Evolutionary conservation across 2,888 invertebrate species (phyloP).

Genomic region (Chloroclystis v-ata): DNA sequence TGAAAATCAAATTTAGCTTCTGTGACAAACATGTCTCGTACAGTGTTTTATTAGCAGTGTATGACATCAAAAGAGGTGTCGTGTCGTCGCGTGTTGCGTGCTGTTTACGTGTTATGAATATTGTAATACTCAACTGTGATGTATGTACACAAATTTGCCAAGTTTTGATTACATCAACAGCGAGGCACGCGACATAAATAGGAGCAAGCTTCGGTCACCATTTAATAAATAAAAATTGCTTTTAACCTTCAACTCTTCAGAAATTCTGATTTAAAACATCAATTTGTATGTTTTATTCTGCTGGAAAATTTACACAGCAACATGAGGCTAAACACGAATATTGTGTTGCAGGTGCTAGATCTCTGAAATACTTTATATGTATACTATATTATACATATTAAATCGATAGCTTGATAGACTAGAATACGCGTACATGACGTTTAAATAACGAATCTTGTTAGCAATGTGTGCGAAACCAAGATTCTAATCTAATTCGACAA

Average conservation of each 20-base stretch:
- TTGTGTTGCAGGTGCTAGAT: no score
- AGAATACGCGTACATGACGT: constrained; percentile 12
- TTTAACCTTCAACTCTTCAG: no score
- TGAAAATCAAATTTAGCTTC: constrained; percentile 60
- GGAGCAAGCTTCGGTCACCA: constrained; percentile 23
- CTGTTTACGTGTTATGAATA: constrained; percentile 70
- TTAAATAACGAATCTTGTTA: constrained; percentile 18
- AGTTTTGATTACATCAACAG: constrained; percentile 71
- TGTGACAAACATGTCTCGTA: constrained; percentile 58
- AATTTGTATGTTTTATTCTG: no score
- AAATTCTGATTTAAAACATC: no score
- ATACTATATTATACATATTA: no score
- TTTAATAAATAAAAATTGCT: no score
- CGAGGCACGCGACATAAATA: constrained; percentile 55
- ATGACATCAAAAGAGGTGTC: constrained; percentile 65
- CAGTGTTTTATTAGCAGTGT: constrained; percentile 60
- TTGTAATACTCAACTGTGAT: constrained; percentile 48
- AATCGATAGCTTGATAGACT: no score
- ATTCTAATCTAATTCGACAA: constrained; percentile 19
- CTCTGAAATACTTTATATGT: no score
- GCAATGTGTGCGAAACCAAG: constrained; percentile 17
- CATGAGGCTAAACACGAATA: no score
- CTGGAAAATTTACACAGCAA: no score
- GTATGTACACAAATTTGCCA: constrained; percentile 72
- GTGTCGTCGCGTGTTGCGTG: constrained; percentile 53